phyloP scores from a whole-genome alignment of 1,140 invertebrate genomes.

The Episyrphus balteatus region DNA sequence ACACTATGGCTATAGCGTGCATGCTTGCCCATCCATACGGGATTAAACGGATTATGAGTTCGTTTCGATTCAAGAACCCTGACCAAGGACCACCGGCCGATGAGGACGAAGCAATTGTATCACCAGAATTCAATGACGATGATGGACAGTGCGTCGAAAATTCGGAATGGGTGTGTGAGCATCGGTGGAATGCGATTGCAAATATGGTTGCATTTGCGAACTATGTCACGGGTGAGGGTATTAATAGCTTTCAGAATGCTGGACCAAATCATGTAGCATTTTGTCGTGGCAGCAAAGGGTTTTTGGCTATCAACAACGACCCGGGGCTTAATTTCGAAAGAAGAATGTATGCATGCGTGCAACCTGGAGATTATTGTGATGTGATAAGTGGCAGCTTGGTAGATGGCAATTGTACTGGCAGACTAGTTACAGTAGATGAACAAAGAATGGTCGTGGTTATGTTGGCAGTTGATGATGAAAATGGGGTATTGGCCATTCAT shows the following conservation, averaged over 20 bases:
- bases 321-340: slow-evolving; percentile 35
- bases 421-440: too few species aligned
- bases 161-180: slow-evolving; percentile 78
- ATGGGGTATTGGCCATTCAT: too few species aligned
- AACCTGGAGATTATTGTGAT: slow-evolving; percentile 66
- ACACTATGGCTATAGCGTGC: slow-evolving; percentile 63
- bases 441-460: too few species aligned
- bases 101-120: slow-evolving; percentile 20
- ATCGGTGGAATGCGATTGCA: slow-evolving; percentile 69
- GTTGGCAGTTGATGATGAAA: too few species aligned
- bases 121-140: slow-evolving; percentile 53
- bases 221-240: slow-evolving; percentile 37
- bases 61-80: slow-evolving; percentile 41
- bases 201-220: slow-evolving; percentile 71
- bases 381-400: slow-evolving; percentile 52
- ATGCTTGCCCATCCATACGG: slow-evolving; percentile 70
- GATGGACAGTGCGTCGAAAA: slow-evolving; percentile 47
- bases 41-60: slow-evolving; percentile 58
- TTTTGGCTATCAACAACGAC: slow-evolving; percentile 57
- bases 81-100: slow-evolving; percentile 47
- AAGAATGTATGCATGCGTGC: slow-evolving; percentile 51
- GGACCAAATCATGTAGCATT: slow-evolving; percentile 64
- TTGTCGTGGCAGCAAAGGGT: slow-evolving; percentile 53
- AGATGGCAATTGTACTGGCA: too few species aligned
- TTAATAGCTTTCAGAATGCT: slow-evolving; percentile 58